Base-by-base conservation (phyloP, 2,113 vertebrate genomes). In the Atractosteus spatula region DNA sequence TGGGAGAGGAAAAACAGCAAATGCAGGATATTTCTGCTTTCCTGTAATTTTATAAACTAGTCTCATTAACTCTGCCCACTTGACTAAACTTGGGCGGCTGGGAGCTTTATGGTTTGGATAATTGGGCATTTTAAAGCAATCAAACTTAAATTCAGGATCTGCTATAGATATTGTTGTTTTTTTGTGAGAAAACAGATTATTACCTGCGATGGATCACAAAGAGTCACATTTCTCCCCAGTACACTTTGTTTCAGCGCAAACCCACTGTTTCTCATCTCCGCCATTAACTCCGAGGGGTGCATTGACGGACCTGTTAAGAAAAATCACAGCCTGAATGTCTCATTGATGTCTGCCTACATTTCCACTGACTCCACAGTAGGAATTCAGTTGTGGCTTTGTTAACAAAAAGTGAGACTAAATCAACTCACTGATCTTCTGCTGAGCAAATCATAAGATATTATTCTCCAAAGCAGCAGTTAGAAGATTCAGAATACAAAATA, bases 261-360 rank as follows among this genome's bases (percentile, higher is more conserved):
- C 89, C 96, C 96, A 93, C 97, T 97, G 95, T 98, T 98, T 92
- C 96, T 95, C 96, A 98, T 99, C 95, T 99, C 96, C 84, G 94
- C 96, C 95, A 98, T 99, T 95, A 99, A 95, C 96, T 98, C 97
- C 45, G 96, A 97, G 94, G 97, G 96, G 95, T 98, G 96, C 96
- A 98, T 97, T 82, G 96, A 98, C 90, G 96, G 97, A 91, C 96
- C 97, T 98, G 96, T 92, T 95, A 94, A 94, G 89, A 94, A 94
- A 97, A 96, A 98, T 94, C 93, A 94, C 91, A 95, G 94, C 93
- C 87, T 96, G 91, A 96, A 93, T 94, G 91, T 92, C 92, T 91
- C 93, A 96, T 95, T 96, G 95, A 94, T 93, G 89, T 92, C 87
- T 88, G 89, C 85, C 90, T 92, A 89, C 89, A 91, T 94, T 93